Base-by-base conservation (phyloP, 2,113 vertebrate species). In the Bujurquina vittata region DNA sequence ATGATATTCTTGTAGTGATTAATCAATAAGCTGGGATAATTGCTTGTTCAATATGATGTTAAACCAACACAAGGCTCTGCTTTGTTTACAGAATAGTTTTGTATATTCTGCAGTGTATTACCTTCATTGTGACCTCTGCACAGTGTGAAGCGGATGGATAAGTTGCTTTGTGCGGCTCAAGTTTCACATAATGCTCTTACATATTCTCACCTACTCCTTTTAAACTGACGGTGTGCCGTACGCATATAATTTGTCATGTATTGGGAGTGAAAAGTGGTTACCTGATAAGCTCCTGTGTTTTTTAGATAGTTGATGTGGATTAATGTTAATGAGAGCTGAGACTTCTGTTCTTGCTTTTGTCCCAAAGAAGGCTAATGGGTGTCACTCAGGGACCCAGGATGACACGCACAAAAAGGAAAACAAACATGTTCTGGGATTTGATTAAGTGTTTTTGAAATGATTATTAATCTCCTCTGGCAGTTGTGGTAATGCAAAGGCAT, bases 351-450 rank as follows among this genome's bases (percentile, higher is more conserved):
- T 63, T 63, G 23, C 26, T 63, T 78, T 75, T 81, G 65, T 79
- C 55, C 46, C 46, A 69, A 29, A 81, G 0, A 74, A 77, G 29
- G 43, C 73, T 57, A 54, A 78, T 80, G 60, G 20, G 4, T 69
- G 75, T 81, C 69, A 23, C 59, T 73, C 7, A 10, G 35, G 78
- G 59, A 83, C 58, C 20, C 20, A 29, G 37, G 20, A 46, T 4
- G 72, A 75, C 54, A 20, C 33, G 33, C 29, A 57, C 40, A 62
- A 43, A 77, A 14, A 81, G 57, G 54, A 76, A 69, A 63, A 23
- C 57, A 79, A 84, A 80, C 62, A 37, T 43, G 18, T 65, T 83
- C 5, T 18, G 62, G 57, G 60, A 57, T 52, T 65, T 72, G 35
- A 54, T 54, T 40, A 46, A 83, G 77, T 80, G 1, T 79, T 67